Percentiles rank a stretch among this genome's conserved stretches.
Conservation (phyloP, 2,797 vertebrate genomes). For the Limnodromus scolopaceus region DNA sequence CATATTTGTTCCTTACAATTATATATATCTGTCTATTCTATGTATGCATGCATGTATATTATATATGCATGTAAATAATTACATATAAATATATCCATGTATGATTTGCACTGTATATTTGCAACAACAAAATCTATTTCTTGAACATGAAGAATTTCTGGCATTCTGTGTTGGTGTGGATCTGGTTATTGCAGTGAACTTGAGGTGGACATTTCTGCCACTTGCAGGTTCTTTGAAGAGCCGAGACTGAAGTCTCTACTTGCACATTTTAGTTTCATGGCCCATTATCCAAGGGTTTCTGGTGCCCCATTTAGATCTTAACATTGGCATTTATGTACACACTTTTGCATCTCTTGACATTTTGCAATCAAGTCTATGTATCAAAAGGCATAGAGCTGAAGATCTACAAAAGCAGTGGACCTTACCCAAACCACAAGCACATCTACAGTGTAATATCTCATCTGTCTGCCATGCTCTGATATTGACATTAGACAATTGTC, state of each 20-base stretch:
- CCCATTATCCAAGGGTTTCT: neutral
- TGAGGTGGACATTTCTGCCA: neutral
- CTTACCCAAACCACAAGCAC: neutral
- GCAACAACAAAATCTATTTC: neutral
- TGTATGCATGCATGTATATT: neutral
- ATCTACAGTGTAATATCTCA: neutral
- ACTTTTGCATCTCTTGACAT: neutral
- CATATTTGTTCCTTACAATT: neutral
- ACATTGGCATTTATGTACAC: neutral
- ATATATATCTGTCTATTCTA: neutral
- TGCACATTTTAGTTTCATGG: neutral
- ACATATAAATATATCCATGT: neutral
- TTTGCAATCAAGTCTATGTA: neutral
- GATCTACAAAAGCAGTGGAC: neutral
- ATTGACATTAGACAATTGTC: neutral
- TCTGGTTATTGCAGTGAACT: neutral
- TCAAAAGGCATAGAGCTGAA: neutral
- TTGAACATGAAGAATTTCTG: neutral
- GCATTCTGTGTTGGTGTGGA: rapidly evolving
- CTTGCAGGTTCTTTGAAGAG: neutral
- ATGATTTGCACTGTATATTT: neutral
- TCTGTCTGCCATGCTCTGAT: neutral
- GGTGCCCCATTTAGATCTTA: neutral
- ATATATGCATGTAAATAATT: neutral
- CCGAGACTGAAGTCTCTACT: neutral